A percentile compares a stretch with the other conserved stretches of the same genome.
phyloP scores from a whole-genome alignment of 2,888 invertebrate species.

The Sarcophaga caerulescens region DNA sequence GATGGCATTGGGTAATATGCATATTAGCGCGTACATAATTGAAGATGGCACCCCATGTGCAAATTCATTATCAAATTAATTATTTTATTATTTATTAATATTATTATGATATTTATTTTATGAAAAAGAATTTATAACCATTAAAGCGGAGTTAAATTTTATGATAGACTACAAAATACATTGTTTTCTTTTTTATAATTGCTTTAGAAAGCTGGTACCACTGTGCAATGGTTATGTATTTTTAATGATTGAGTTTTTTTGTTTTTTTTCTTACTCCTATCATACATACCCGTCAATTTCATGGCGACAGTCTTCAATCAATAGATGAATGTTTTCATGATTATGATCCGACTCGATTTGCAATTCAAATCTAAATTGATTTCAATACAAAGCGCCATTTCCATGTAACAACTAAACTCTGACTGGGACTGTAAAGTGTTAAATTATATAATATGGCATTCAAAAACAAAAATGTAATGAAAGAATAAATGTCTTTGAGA shows the following conservation, averaged over 20 bases:
- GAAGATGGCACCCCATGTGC: too few relatives aligned
- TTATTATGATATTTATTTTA: too few relatives aligned
- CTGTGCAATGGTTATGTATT: slow-evolving; percentile 28
- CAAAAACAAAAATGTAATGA: background rate
- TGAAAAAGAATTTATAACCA: too few relatives aligned
- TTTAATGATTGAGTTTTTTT: background rate
- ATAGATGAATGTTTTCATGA: slow-evolving; percentile 51
- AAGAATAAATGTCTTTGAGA: background rate
- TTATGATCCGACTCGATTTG: slow-evolving; percentile 59
- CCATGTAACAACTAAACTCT: slow-evolving; percentile 17
- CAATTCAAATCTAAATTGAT: slow-evolving; percentile 54
- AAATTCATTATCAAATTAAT: too few relatives aligned
- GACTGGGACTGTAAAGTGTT: slow-evolving; percentile 17
- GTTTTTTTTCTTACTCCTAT: background rate
- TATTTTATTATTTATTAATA: too few relatives aligned
- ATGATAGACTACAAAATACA: too few relatives aligned
- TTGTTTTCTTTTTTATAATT: background rate
- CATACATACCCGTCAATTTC: slow-evolving; percentile 55
- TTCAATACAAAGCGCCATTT: slow-evolving; percentile 49
- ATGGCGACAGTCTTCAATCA: slow-evolving; percentile 63
- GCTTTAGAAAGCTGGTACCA: background rate
- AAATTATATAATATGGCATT: slow-evolving; percentile 25
- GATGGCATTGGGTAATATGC: too few relatives aligned
- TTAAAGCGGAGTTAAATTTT: too few relatives aligned
- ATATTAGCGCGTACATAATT: too few relatives aligned